Evolutionary conservation across 2,888 invertebrate genomes (phyloP), one percentile per base, ranked within the genome.

Genomic region (Drosophila dives): DNA sequence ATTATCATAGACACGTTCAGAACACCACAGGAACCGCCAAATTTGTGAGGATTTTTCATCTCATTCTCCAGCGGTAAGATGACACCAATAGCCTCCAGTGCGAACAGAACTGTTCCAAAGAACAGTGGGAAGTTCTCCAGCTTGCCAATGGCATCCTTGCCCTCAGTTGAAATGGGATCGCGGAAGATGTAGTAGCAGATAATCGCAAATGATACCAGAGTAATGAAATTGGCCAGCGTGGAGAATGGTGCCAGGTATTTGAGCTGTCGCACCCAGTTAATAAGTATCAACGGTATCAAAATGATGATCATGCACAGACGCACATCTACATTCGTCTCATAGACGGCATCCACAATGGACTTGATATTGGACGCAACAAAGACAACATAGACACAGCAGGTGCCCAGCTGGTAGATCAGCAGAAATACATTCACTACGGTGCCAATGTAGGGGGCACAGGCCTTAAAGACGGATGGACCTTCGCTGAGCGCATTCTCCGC

Each of bases 61-160:
- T 98, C 97, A 92, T 98, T 99, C 93, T 99, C 98, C 81, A 99
- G 92, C 0, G 99, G 87, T 55, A 88, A 60, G n/a, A 97, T 97
- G 93, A 97, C 97, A 60, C 97, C 97, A 81, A 99, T 98, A 62
- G 99, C 98, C 94, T 99, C 99, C 86, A 99, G 95, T 0, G 99
- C 98, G 92, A 98, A 99, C 56, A 99, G 94, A 0, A 98, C 99
- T 0, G 98, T 99, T 48, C 99, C 99, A 92, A 99, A 98, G 94
- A 97, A 99, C 2, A 99, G 94, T 0, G 99, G 99, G 89, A 98
- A 96, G 63, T 95, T 94, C 38, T 94, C 93, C 3, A 96, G 91
- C 11, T 94, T 93, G 0, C 96, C 97, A 58, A 96, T 94, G 0
- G 95, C 94, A 5, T 94, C 94, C 70, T 95, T 94, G 49, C 95